Evolutionary conservation across 2,888 invertebrate species (phyloP), one percentile per base, ranked within the genome.

Genomic region (Conistra vaccinii): DNA sequence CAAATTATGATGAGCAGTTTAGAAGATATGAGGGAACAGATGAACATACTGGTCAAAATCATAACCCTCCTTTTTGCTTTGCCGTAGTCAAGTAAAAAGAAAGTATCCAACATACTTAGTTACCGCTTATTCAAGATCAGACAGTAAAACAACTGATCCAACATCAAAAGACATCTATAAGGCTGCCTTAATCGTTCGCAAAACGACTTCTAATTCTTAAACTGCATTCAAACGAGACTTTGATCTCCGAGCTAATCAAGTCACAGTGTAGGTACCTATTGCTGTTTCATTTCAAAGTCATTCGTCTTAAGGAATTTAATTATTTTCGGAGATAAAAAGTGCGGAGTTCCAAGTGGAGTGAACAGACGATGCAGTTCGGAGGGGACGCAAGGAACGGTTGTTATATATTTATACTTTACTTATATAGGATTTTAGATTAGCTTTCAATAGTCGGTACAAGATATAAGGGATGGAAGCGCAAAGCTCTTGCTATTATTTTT

Each of bases 221-320:
- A 68, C 71, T 73, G 60, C 55, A 62, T 77, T 69, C 32, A 81
- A 86, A 87, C 83, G 84, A 74, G 69, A 39, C 90, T 92, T 91
- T 91, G 91, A 92, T 92, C 90, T 87, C 63, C 14, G 42, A 78
- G 76, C 82, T 91, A 91, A 91, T 91, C 89, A 87, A 89, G 89
- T 88, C 83, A 42, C 63, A 70, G 48, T 73, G 73, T 26, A 78
- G 63, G 71, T 82, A 85, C 84, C 86, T 82, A 84, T 85, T 91
- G 85, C 88, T 71, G 23, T 86, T 89, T 86, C 77, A 86, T 89
- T 88, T 61, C 77, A 78, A 87, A 89, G 88, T 85, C 86, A 86
- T 89, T 87, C 81, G 82, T 88, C 85, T 87, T 75, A 55, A 83
- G 86, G 87, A 90, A 91, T 90, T 91, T 89, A 87, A 91, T 91